phyloP scores from a whole-genome alignment of 1,140 invertebrate genomes.

The Protaetia brevitarsis region DNA sequence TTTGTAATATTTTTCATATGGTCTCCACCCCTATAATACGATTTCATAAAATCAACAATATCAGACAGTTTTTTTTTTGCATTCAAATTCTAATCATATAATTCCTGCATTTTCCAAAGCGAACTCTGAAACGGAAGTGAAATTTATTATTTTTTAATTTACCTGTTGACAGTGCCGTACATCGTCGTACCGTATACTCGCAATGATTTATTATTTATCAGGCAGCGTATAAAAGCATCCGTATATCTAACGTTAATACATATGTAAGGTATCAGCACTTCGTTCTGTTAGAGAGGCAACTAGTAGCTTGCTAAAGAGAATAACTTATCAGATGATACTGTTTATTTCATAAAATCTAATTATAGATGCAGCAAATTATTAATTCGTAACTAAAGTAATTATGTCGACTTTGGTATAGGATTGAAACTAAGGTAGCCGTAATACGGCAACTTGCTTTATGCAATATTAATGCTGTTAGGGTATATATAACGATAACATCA shows the following conservation, averaged over 20 bases:
- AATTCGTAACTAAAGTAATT: not conserved
- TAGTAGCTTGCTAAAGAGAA: not conserved
- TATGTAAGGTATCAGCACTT: not conserved
- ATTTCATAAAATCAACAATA: no score
- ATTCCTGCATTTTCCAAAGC: no score
- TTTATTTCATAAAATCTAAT: slow-evolving; percentile 10
- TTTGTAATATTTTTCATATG: no score
- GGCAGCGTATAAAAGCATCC: not conserved
- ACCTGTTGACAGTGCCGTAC: not conserved
- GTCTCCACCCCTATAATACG: no score
- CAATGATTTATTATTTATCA: slow-evolving; percentile 12
- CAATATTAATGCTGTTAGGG: no score
- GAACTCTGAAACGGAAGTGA: no score
- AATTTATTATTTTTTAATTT: not conserved
- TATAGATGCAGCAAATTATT: slow-evolving; percentile 8
- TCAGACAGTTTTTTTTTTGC: no score
- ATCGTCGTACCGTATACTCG: not conserved
- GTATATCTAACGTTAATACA: not conserved
- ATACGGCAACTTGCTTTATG: no score
- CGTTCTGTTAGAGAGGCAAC: not conserved
- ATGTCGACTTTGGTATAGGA: no score
- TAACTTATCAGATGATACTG: not conserved
- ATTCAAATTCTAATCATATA: no score
- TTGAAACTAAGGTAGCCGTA: no score
- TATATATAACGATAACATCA: no score